Evolutionary conservation across 2,888 invertebrate species (phyloP), one percentile per base, ranked within the genome.

Genomic region (Dasypogon diadema): DNA sequence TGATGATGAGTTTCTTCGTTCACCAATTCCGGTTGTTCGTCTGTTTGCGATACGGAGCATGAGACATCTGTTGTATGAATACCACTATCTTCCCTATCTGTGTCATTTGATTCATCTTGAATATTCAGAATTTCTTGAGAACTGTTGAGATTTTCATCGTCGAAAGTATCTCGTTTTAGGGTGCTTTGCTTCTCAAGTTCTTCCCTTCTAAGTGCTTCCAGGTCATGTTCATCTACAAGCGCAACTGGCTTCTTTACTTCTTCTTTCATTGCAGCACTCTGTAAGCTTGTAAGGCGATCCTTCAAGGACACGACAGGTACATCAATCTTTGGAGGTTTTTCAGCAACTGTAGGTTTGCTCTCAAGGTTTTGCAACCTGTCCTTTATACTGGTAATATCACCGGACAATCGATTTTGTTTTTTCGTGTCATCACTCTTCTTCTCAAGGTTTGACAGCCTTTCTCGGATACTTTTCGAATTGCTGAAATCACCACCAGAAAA

Each of bases 41-140:
- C 93, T 60, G 92, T 91, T 81, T 93, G 93, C 81, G 90, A 90
- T 21, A 90, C 90, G 30, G 90, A 92, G 81, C 92, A 92, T 18
- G 92, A 93, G 74, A 92, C 93, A 82, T 93, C 91, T 2, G 93
- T 93, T 3, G 93, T 92, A 80, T 94, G 93, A 78, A 82, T 85
- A 65, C 85, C 85, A 80, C 85, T 85, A 75, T 94, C 94, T 85
- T 94, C 94, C 48, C 91, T 89, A 84, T 92, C 92, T 54, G 90
- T 91, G 80, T 91, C 89, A 74, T 75, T 77, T n/a, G 78, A 78
- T 74, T 78, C 78, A 60, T 78, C 77, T 18, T 77, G 78, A 10
- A 77, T 75, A 60, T 76, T 78, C 1, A 78, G 22, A 34, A 78
- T 74, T 54, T 78, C 78, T 34, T 78, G 75, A 12, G 78, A 77